Percentiles rank a stretch among this genome's conserved stretches.
These are phyloP conservation scores for Hemibagrus wyckioides DNA, from an alignment of 2,113 vertebrate genomes.

Conservation along the genomic window DNA sequence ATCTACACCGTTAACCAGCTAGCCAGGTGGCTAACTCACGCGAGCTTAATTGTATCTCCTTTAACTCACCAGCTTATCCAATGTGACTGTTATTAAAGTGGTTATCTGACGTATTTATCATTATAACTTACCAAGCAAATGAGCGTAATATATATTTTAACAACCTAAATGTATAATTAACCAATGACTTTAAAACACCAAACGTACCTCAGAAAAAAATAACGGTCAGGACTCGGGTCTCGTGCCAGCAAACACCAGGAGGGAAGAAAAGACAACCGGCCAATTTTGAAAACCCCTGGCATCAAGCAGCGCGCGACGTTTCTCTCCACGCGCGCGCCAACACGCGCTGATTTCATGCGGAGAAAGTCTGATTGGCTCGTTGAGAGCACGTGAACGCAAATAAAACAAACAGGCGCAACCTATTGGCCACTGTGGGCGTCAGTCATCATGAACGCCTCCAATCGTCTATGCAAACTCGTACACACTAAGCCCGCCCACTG, in stretches of 20 bases:
- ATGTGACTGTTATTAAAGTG: background rate
- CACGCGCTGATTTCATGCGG: background rate
- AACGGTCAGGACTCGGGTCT: background rate
- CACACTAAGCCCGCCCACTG: background rate
- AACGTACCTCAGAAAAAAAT: background rate
- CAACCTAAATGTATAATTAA: background rate
- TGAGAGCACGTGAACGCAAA: background rate
- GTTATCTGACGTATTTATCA: too few species aligned
- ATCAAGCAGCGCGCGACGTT: background rate
- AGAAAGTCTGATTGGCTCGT: background rate
- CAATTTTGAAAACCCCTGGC: background rate
- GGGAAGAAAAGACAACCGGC: background rate
- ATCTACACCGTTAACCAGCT: background rate
- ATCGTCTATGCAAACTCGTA: background rate
- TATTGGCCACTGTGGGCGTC: background rate
- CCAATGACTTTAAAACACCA: background rate
- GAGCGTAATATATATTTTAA: background rate
- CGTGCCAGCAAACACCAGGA: background rate
- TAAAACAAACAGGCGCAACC: too few species aligned
- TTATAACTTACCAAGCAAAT: background rate
- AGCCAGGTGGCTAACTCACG: background rate
- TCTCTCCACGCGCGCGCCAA: background rate
- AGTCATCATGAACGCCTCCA: background rate
- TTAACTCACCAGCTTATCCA: background rate
- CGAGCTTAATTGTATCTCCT: background rate